A percentile compares a stretch with the other conserved stretches of the same genome.
phyloP scores from a whole-genome alignment of 2,113 vertebrate species.

The cattle (Bos taurus) region ARS-UCD2.0 NC_037343.1:77116501-77117000 shows the following conservation, averaged over 20 bases:
- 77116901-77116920: constrained; percentile 23
- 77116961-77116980: neutral
- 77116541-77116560: neutral
- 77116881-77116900: constrained; percentile 45
- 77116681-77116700: neutral
- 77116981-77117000: neutral
- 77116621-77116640: neutral
- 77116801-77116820: neutral
- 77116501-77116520: neutral
- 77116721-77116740: neutral
- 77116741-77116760: neutral
- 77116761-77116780: neutral
- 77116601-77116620: neutral
- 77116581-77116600: neutral
- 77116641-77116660: neutral
- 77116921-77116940: neutral
- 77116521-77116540: neutral
- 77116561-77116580: neutral
- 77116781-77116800: neutral
- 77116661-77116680: neutral
- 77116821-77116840: neutral
- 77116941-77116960: neutral
- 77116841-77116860: neutral
- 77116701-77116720: neutral
- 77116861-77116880: neutral